These are phyloP conservation scores for Atrichornis clamosus DNA, from an alignment of 2,113 vertebrate species.

Conservation along the genomic window DNA sequence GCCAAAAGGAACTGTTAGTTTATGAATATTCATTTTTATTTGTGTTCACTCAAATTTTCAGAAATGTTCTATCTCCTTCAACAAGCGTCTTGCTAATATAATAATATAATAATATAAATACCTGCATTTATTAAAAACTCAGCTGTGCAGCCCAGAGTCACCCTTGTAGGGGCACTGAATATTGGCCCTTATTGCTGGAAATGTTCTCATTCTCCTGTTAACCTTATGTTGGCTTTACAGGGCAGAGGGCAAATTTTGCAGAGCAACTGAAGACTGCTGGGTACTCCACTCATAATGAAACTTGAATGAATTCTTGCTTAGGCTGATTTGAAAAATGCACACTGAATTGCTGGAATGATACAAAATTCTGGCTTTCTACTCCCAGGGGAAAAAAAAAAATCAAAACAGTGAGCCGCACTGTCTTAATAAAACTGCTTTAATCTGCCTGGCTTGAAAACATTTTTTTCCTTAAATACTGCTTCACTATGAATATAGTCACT, in stretches of 20 bases:
- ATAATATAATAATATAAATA: not conserved
- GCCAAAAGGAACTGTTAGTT: not conserved
- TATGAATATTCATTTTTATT: not conserved
- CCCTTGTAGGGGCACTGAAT: not conserved
- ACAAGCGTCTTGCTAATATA: not conserved
- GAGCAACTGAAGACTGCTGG: not conserved
- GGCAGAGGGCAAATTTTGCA: not conserved
- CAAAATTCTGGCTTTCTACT: not conserved
- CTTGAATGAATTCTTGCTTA: not conserved
- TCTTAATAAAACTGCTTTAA: not conserved
- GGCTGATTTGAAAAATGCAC: not conserved
- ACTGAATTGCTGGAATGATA: not conserved
- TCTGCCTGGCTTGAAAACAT: not conserved
- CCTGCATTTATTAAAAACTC: not conserved
- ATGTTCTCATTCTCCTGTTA: not conserved
- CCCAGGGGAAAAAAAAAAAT: not conserved
- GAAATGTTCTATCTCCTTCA: not conserved
- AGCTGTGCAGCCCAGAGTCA: not conserved
- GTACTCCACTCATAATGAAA: rapidly evolving
- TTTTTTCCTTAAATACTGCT: not conserved
- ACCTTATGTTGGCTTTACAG: not conserved
- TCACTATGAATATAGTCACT: not conserved
- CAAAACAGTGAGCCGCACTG: not conserved
- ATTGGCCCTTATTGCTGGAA: not conserved
- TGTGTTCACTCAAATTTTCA: not conserved